Percentiles rank a stretch among this genome's conserved stretches.
Conservation (phyloP, 2,888 invertebrate genomes). For the Erebia ligea region DNA sequence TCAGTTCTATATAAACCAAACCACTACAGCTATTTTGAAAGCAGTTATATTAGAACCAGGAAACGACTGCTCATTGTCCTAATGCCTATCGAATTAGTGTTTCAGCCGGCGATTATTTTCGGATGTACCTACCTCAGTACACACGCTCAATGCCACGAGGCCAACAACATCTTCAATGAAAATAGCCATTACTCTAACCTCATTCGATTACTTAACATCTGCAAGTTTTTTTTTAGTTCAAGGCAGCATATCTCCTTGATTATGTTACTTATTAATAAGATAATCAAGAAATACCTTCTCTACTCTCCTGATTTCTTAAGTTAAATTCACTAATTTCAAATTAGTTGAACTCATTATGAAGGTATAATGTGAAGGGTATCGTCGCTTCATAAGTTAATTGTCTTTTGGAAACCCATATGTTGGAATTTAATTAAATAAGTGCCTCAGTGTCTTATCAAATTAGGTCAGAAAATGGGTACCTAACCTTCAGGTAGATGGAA, state of each 20-base stretch:
- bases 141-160: slow-evolving; percentile 75
- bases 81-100: slow-evolving; percentile 22
- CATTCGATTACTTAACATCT: slow-evolving; percentile 39
- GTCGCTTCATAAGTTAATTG: no score
- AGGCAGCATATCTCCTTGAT: slow-evolving; percentile 26
- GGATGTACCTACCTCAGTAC: slow-evolving; percentile 50
- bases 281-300: not conserved
- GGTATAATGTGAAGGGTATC: no score
- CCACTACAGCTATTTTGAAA: slow-evolving; percentile 21
- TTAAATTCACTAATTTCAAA: not conserved
- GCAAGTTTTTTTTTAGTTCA: slow-evolving; percentile 45
- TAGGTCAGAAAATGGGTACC: not conserved
- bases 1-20: not conserved
- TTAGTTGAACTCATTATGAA: no score
- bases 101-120: slow-evolving; percentile 34
- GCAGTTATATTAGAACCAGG: slow-evolving; percentile 58
- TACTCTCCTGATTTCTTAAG: not conserved
- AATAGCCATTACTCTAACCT: slow-evolving; percentile 60
- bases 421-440: not conserved
- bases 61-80: slow-evolving; percentile 53
- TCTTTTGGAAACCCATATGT: no score
- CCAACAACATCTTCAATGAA: slow-evolving; percentile 73
- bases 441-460: not conserved
- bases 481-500: not conserved
- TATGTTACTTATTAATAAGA: not conserved